These are phyloP conservation scores for Dasyprocta punctata DNA, from an alignment of 2,113 vertebrate genomes.

Conservation along the genomic window DNA sequence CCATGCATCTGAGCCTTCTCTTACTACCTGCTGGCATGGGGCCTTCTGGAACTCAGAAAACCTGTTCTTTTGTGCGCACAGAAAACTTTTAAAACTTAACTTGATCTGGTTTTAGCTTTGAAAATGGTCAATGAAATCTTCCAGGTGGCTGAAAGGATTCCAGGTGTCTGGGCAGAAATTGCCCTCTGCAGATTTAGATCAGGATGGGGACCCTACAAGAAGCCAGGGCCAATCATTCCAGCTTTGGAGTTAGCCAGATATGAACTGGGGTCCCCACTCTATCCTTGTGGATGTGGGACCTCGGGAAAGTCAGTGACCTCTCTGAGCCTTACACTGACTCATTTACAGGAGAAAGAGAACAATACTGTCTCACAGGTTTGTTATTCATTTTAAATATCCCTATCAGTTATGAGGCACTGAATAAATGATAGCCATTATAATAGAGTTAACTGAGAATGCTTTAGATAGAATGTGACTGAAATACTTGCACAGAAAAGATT, in stretches of 20 bases:
- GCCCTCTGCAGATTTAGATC: not conserved
- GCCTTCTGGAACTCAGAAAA: not conserved
- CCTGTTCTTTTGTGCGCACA: not conserved
- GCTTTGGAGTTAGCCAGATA: not conserved
- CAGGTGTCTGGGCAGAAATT: not conserved
- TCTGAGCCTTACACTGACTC: not conserved
- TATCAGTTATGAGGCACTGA: not conserved
- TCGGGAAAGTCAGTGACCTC: not conserved
- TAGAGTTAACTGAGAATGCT: not conserved
- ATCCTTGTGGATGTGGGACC: not conserved
- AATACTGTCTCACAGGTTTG: not conserved
- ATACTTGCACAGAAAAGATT: not conserved
- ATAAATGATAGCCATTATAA: not conserved
- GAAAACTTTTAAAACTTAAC: not conserved
- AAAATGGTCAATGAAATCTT: no score
- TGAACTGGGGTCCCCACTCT: not conserved
- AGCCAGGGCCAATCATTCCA: accelerated
- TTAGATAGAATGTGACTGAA: not conserved
- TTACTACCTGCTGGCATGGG: accelerated
- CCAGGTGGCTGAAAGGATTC: not conserved
- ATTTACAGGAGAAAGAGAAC: not conserved
- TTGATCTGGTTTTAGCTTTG: not conserved
- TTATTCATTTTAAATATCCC: not conserved
- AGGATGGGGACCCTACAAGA: not conserved
- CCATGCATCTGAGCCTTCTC: not conserved